A percentile compares a stretch with the other conserved stretches of the same genome.
Conservation (phyloP, 35 echinoderm and acorn worm genomes). For the Eucidaris tribuloides region DNA sequence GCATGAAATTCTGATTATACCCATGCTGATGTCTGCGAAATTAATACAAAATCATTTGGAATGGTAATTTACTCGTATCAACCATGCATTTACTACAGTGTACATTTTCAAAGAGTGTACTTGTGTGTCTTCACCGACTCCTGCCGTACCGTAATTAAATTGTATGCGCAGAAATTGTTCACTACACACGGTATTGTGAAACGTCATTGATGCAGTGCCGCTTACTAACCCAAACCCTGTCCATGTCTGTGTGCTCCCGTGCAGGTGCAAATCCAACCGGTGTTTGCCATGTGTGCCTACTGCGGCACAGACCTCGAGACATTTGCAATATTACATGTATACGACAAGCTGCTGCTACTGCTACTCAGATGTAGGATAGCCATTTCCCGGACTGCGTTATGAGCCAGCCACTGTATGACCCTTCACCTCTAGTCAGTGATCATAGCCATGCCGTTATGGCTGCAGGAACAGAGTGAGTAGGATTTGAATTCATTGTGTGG, state of each 20-base stretch:
- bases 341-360: not conserved
- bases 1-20: too few relatives aligned
- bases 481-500: not conserved
- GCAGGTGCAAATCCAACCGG: slow-evolving; percentile 17
- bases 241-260: slow-evolving; percentile 31
- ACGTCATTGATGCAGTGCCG: too few relatives aligned
- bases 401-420: slow-evolving; percentile 59
- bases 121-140: too few relatives aligned
- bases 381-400: slow-evolving; percentile 51
- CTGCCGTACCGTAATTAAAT: too few relatives aligned
- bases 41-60: too few relatives aligned
- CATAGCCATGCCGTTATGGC: slow-evolving; percentile 59
- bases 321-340: not conserved
- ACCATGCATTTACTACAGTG: too few relatives aligned
- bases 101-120: too few relatives aligned
- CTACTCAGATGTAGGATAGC: slow-evolving; percentile 34
- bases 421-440: slow-evolving; percentile 40
- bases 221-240: too few relatives aligned
- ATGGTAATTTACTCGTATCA: too few relatives aligned
- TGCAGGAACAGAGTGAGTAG: slow-evolving; percentile 83
- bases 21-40: too few relatives aligned
- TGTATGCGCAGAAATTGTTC: too few relatives aligned
- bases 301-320: slow-evolving; percentile 18
- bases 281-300: slow-evolving; percentile 32
- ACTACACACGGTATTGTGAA: too few relatives aligned